Evolutionary conservation across 2,797 vertebrate genomes (phyloP).

Genomic region (Monodelphis domestica): DNA sequence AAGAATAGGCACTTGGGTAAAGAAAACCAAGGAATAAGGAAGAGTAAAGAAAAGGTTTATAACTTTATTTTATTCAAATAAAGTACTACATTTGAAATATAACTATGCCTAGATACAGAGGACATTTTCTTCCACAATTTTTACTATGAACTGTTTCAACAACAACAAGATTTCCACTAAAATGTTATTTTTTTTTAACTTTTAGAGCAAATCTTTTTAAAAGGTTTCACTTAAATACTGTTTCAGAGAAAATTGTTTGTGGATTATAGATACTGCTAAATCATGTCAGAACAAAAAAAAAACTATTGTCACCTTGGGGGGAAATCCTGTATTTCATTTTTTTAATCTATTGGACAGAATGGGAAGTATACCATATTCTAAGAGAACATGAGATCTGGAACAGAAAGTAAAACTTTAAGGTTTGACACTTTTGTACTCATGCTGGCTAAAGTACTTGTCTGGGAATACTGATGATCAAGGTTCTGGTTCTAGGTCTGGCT

Average conservation of each 20-base stretch:
- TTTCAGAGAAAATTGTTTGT: not conserved
- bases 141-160: not conserved
- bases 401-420: not conserved
- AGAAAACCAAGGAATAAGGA: not conserved
- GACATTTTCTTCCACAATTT: not conserved
- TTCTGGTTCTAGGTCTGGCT: not conserved
- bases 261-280: not conserved
- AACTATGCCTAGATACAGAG: not conserved
- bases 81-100: not conserved
- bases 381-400: not conserved
- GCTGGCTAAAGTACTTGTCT: not conserved
- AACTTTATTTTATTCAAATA: not conserved
- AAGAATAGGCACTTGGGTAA: not conserved
- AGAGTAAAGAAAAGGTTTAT: accelerated
- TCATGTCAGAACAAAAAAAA: conserved; percentile 5
- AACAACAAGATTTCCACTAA: not conserved
- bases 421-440: not conserved
- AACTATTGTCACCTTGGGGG: conserved; percentile 1
- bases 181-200: not conserved
- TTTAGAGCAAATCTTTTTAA: not conserved
- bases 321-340: not conserved
- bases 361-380: not conserved
- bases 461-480: not conserved
- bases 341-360: not conserved
- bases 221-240: not conserved